A percentile compares a stretch with the other conserved stretches of the same genome.
Evolutionary conservation across 35 echinoderm and acorn worm genomes (phyloP).

Genomic region (Stichopus chloronotus): DNA sequence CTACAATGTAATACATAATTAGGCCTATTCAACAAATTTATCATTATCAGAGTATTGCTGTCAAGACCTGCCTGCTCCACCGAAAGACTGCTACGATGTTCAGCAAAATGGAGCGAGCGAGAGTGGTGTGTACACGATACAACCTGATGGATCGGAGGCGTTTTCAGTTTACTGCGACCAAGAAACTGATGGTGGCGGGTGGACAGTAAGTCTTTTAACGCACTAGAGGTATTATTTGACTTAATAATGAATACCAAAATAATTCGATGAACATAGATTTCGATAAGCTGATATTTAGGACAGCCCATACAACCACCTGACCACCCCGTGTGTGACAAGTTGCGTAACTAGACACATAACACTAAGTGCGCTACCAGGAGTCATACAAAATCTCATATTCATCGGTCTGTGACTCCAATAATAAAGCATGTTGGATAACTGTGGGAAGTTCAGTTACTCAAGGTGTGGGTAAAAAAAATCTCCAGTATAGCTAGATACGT

Average conservation of each 20-base stretch:
- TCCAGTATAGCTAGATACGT: no score
- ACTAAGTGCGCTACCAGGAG: no score
- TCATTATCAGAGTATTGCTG: background rate
- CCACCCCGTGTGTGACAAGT: background rate
- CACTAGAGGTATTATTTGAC: background rate
- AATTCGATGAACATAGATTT: no score
- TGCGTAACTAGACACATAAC: background rate
- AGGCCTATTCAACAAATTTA: background rate
- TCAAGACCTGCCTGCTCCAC: background rate
- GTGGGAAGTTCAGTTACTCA: no score
- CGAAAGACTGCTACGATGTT: slow-evolving; percentile 7
- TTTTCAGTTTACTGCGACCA: background rate
- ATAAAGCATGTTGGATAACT: no score
- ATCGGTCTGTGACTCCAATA: no score
- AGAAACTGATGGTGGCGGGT: background rate
- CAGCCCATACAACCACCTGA: background rate
- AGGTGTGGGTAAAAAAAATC: no score
- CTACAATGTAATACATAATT: background rate
- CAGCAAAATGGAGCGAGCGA: background rate
- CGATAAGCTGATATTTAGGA: background rate
- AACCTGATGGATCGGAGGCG: background rate
- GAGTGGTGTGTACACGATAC: background rate
- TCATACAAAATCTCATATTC: no score
- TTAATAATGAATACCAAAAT: background rate
- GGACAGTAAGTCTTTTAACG: background rate